A percentile compares a stretch with the other conserved stretches of the same genome.
phyloP scores from a whole-genome alignment of 2,888 invertebrate species.

The Hirtodrosophila histrioides region DNA sequence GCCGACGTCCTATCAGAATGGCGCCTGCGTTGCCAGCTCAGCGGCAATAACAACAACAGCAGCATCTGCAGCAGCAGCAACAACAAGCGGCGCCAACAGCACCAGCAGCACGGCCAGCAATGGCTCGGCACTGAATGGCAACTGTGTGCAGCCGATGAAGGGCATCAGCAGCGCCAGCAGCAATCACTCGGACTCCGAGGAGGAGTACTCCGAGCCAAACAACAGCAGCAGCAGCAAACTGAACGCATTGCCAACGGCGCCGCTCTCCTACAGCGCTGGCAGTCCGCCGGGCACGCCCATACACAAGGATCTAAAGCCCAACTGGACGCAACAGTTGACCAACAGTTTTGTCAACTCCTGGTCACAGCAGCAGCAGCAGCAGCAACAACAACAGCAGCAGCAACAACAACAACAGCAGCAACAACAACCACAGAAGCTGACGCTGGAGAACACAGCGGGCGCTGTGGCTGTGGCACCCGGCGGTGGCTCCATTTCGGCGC shows the following conservation, averaged over 20 bases:
- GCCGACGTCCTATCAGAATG: conserved; percentile 86
- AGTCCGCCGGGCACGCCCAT: conserved; percentile 87
- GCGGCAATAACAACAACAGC: conserved; percentile 20
- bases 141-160: conserved; percentile 70
- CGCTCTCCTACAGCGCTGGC: conserved; percentile 84
- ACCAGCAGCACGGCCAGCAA: conserved; percentile 69
- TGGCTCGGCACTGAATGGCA: conserved; percentile 65
- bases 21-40: conserved; percentile 32
- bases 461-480: conserved; percentile 49
- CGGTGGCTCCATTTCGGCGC: conserved; percentile 83
- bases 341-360: conserved; percentile 84
- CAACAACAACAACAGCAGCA: conserved; percentile 68
- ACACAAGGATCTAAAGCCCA: conserved; percentile 85
- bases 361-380: conserved; percentile 81
- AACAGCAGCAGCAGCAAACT: conserved; percentile 36
- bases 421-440: conserved; percentile 69
- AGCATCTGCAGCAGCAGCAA: conserved; percentile 27
- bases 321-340: conserved; percentile 83
- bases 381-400: conserved; percentile 57
- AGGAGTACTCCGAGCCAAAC: conserved; percentile 86
- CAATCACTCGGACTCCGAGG: conserved; percentile 93
- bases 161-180: conserved; percentile 87
- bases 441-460: conserved; percentile 62
- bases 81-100: conserved; percentile 34
- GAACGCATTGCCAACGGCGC: conserved; percentile 61